Evolutionary conservation across 2,113 vertebrate genomes (phyloP), one percentile per base, ranked within the genome.

Genomic region (Petroica traversi): DNA sequence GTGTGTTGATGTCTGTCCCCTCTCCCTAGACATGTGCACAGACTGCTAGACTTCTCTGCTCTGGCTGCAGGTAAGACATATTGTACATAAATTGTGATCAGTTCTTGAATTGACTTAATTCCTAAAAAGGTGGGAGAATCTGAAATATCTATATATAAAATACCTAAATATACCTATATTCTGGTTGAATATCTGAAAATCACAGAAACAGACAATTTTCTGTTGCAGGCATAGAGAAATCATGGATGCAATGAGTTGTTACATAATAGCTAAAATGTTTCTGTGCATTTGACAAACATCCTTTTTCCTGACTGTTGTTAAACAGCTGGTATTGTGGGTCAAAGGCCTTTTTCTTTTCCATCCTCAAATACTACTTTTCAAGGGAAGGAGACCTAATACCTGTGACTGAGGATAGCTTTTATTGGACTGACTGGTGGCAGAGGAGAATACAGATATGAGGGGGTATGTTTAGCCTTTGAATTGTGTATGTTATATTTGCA

Each of bases 31-130:
- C 68, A 95, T 95, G 95, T 82, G 64, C 71, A 58, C 61, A 93
- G 72, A 64, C 93, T 96, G 86, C 90, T 97, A 97, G 64, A 91
- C 76, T 81, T 88, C 72, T 89, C 74, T 85, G 91, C 85, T 95
- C 78, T 88, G 68, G 68, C 94, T 96, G 92, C 80, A 96, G 97
- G 97, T 97, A 94, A 96, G 88, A 62, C 58, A 62, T 45, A 15
- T 25, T 31, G 13, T 38, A 46, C 36, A 14, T 23, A 48, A 12
- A 49, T 11, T 16, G 25, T 3, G 6, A 88, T 66, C 69, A 40
- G 4, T 80, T 86, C 55, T 71, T 89, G 45, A 94, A 66, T 17
- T 58, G 46, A 51, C 38, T 11, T 66, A 29, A 61, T 67, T 85
- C 38, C 24, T 19, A 41, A 36, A 77, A 93, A 85, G 31, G 11